phyloP scores from a whole-genome alignment of 2,113 vertebrate genomes.

The Mesoclemmys tuberculata region DNA sequence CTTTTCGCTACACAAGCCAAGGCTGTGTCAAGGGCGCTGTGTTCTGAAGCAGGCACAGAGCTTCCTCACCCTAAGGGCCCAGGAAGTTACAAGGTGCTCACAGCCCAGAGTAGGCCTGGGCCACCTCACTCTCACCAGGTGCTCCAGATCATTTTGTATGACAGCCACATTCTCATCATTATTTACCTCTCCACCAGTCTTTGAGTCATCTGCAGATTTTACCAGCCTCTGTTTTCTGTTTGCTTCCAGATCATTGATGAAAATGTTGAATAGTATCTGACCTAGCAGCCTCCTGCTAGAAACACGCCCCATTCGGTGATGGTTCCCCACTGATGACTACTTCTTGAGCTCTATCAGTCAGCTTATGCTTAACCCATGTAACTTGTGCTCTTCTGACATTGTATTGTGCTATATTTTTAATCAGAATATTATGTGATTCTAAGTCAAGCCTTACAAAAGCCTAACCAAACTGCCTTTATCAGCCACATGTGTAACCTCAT shows the following conservation, averaged over 20 bases:
- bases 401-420: not conserved
- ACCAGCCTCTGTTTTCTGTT: not conserved
- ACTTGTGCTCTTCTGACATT: not conserved
- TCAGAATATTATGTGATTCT: not conserved
- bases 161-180: too few relatives aligned
- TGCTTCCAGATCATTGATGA: not conserved
- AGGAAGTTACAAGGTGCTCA: too few relatives aligned
- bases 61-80: too few relatives aligned
- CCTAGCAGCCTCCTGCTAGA: not conserved
- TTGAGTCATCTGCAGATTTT: not conserved
- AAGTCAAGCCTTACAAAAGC: not conserved
- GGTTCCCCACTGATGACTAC: not conserved
- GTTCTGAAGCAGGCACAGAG: too few relatives aligned
- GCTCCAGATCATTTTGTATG: too few relatives aligned
- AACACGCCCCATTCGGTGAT: not conserved
- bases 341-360: not conserved
- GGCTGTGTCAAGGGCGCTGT: not conserved
- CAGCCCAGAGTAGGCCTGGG: too few relatives aligned
- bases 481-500: not conserved
- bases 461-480: not conserved
- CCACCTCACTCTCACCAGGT: too few relatives aligned
- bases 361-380: not conserved
- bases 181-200: too few relatives aligned
- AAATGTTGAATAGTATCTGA: not conserved
- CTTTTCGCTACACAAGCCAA: not conserved